Base-by-base conservation (phyloP, 2,888 invertebrate genomes). In the Cataglyphis cursor region DNA sequence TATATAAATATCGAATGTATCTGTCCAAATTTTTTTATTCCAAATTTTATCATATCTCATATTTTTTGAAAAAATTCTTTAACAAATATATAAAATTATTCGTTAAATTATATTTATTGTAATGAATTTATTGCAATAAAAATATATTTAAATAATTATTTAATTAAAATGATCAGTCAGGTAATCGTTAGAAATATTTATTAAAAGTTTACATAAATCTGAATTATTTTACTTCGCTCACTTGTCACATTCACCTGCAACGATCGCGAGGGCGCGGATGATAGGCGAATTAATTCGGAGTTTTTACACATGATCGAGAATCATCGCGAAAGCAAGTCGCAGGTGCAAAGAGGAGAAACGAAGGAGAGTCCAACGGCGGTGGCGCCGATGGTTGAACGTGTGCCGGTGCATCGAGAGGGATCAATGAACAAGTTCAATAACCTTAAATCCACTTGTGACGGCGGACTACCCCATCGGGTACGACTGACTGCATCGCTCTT, bases 371-470 rank as follows among this genome's bases (percentile, higher is more conserved):
- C 65, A 48, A 68, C 64, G 74, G 68, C 82, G 86, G 82, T 83
- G 78, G 85, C 85, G 85, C 76, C 48, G 82, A 59, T 57, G 86
- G 85, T 41, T 84, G 84, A 87, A 88, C 48, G 48, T 89, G 88
- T 81, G 87, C 83, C 86, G 85, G 86, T 89, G 87, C 88, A 89
- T 86, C 85, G 88, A 88, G 89, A 87, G 87, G 91, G 92, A 94
- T 94, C 94, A 94, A 94, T 94, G 94, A 92, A 90, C 90, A 92
- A 91, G 94, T 94, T 94, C 93, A 93, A 93, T 93, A 93, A 94
- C 94, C 94, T 93, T 93, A 93, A 94, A 94, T 94, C 94, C 92
- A 94, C 93, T 93, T 90, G 48, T 51, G 92, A 93, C 92, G 92
- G 89, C 85, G 88, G 87, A 88, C 88, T 87, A 90, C 83, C 90